phyloP scores from a whole-genome alignment of 2,797 vertebrate genomes.

The Chrosomus eos region DNA sequence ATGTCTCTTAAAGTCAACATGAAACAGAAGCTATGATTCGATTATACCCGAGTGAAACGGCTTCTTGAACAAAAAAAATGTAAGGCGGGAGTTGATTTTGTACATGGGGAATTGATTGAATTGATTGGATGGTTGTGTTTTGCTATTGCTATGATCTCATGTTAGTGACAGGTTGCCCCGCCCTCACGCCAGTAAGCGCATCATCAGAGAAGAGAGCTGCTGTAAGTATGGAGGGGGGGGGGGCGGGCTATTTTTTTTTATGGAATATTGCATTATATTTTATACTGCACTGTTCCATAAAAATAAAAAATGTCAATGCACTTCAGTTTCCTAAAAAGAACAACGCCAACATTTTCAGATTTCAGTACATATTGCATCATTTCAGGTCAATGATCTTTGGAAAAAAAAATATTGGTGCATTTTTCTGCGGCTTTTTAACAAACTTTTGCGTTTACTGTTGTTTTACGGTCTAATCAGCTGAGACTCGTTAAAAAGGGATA shows the following conservation, averaged over 20 bases:
- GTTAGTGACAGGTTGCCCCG: not conserved
- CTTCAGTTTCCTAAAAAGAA: too few species aligned
- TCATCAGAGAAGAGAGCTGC: too few species aligned
- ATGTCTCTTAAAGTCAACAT: not conserved
- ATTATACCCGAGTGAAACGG: not conserved
- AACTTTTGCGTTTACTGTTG: not conserved
- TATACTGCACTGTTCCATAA: too few species aligned
- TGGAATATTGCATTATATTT: too few species aligned
- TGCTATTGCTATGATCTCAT: not conserved
- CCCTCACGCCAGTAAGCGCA: too few species aligned
- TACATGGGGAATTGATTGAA: not conserved
- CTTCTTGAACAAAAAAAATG: not conserved
- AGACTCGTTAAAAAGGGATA: not conserved
- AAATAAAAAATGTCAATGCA: too few species aligned
- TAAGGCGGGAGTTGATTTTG: not conserved
- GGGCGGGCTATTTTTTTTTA: too few species aligned
- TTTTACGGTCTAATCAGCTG: constrained; percentile 5
- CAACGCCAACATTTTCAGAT: not conserved
- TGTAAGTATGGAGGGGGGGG: too few species aligned
- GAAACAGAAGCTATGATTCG: not conserved
- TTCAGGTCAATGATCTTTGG: not conserved
- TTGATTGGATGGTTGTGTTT: not conserved
- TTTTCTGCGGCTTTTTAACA: not conserved
- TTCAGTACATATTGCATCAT: not conserved
- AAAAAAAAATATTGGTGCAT: not conserved